Base-by-base conservation (phyloP, 2,797 vertebrate genomes). In the Typhlichthys subterraneus region DNA sequence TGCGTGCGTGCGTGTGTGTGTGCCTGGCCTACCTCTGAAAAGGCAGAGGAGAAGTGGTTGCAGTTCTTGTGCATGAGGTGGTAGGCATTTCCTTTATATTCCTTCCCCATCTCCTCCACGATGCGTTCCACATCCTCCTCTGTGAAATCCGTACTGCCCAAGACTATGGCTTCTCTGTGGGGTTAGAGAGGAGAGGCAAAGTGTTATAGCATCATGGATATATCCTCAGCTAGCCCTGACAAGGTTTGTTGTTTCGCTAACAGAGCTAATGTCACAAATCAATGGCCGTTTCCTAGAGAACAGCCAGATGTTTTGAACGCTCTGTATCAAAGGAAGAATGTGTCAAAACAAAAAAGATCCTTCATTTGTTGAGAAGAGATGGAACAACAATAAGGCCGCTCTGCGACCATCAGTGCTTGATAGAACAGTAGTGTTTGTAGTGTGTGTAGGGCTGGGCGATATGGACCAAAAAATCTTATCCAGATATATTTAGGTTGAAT, bases 11-110 rank as follows among this genome's bases (percentile, higher is more conserved):
- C 13, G 29, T 45, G 23, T 2, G 23, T 23, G 23, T 23, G 23
- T 23, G 23, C 23, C 23, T 23, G 23, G 51, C 19, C 84, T 87
- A 97, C 97, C 95, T 99, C 97, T 12, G 97, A 98, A 74, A 99
- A 93, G 62, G 96, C 93, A 57, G 96, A 98, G 87, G 98, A 98
- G 85, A 98, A 99, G 86, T 99, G 97, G 92, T 99, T 99, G 90
- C 98, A 99, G 92, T 99, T 99, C 92, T 99, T 99, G 94, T 99
- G 97, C 97, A 99, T 99, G 80, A 99, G 94, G 85, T 99, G 98
- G 87, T 99, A 99, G 69, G 97, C 95, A 50, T 98, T 98, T 77
- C 97, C 97, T 91, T 96, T 98, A 86, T 98, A 99, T 84, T 99
- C 97, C 80, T 99, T 99, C 70, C 98, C 98, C 92, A 99, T 93